Percentiles rank a stretch among this genome's conserved stretches.
Evolutionary conservation across 2,113 vertebrate genomes (phyloP).

Genomic region (Oncorhynchus tshawytscha): DNA sequence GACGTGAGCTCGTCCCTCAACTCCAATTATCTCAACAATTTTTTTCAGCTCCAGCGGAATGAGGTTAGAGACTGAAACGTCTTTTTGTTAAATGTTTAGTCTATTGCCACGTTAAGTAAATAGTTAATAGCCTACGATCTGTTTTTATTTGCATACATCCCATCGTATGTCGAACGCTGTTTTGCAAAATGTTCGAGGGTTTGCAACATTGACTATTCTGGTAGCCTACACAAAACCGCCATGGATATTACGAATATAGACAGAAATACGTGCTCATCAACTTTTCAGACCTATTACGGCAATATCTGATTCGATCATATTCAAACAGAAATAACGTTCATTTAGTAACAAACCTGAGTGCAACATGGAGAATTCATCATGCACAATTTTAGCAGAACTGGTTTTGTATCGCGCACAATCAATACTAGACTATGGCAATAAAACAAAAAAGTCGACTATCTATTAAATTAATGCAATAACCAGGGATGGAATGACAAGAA

Average conservation of each 20-base stretch:
- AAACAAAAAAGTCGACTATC: too few species aligned
- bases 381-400: too few species aligned
- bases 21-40: slow-evolving; percentile 98
- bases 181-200: slow-evolving; percentile 39
- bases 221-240: slow-evolving; percentile 19
- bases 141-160: background rate
- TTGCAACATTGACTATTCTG: slow-evolving; percentile 38
- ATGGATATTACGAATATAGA: slow-evolving; percentile 32
- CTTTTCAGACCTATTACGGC: too few species aligned
- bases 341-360: too few species aligned
- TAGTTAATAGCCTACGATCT: background rate
- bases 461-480: too few species aligned
- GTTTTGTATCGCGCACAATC: too few species aligned
- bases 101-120: background rate
- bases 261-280: background rate
- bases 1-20: slow-evolving; percentile 89
- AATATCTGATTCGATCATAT: too few species aligned
- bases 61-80: slow-evolving; percentile 78
- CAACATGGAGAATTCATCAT: too few species aligned
- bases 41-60: slow-evolving; percentile 93
- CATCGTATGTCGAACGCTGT: background rate
- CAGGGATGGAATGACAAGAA: too few species aligned
- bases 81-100: background rate
- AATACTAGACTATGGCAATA: too few species aligned
- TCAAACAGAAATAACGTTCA: too few species aligned